A percentile compares a stretch with the other conserved stretches of the same genome.
Conservation (phyloP, 1,140 invertebrate genomes). For the Drosophila aff. region DNA sequence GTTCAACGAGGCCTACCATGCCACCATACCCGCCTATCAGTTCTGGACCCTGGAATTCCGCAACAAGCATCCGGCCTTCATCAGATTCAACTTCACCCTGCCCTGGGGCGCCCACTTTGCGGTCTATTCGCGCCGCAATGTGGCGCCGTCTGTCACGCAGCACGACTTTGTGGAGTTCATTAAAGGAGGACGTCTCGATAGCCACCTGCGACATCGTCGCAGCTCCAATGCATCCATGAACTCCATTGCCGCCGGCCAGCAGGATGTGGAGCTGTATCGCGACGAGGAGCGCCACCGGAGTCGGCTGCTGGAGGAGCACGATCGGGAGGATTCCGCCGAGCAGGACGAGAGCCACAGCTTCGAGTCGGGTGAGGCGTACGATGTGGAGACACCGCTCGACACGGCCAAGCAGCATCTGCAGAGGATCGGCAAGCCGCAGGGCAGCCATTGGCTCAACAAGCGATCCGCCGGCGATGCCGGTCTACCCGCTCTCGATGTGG, state of each 20-base stretch:
- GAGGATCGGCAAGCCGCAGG: slow-evolving; percentile 18
- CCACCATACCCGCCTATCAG: slow-evolving; percentile 93
- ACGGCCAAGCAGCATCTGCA: slow-evolving; percentile 61
- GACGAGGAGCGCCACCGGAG: slow-evolving; percentile 23
- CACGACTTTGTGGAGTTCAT: slow-evolving; percentile 98
- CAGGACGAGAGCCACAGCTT: slow-evolving; percentile 30
- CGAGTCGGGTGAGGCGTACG: slow-evolving; percentile 59
- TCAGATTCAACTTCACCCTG: slow-evolving; percentile 95
- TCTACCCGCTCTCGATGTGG: slow-evolving; percentile 85
- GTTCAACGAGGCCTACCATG: slow-evolving; percentile 92
- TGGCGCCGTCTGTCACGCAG: slow-evolving; percentile 96
- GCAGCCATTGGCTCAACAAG: slow-evolving; percentile 50
- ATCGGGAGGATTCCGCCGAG: slow-evolving; percentile 38
- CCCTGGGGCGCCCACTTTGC: slow-evolving; percentile 96
- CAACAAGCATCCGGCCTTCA: slow-evolving; percentile 94
- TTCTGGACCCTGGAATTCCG: slow-evolving; percentile 96
- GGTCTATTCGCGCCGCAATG: slow-evolving; percentile 95
- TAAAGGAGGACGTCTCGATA: slow-evolving; percentile 91
- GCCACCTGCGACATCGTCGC: slow-evolving; percentile 86
- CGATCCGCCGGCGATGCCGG: slow-evolving; percentile 63
- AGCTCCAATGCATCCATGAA: slow-evolving; percentile 37
- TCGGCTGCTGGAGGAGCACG: not conserved
- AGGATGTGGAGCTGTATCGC: slow-evolving; percentile 35
- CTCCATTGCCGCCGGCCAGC: slow-evolving; percentile 6
- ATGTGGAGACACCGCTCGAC: slow-evolving; percentile 68